phyloP scores from a whole-genome alignment of 2,888 invertebrate species.

The Argynnis bischoffii region DNA sequence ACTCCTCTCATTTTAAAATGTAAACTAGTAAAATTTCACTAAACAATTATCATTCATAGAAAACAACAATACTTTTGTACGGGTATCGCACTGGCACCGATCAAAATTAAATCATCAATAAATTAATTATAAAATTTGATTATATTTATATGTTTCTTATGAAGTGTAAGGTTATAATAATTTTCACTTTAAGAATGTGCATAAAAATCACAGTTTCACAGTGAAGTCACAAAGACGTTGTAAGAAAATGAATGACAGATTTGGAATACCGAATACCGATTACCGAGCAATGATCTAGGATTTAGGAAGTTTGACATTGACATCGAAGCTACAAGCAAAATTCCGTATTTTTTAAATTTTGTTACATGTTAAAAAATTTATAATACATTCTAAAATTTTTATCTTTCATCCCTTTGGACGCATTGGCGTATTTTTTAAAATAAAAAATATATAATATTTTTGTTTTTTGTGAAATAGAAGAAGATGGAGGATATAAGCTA shows the following conservation, averaged over 20 bases:
- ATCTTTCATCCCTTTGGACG: too few relatives aligned
- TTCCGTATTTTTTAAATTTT: background rate
- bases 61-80: constrained; percentile 29
- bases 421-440: background rate
- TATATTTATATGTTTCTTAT: background rate
- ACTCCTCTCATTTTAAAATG: constrained; percentile 66
- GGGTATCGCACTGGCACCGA: constrained; percentile 53
- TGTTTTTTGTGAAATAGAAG: background rate
- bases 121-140: constrained; percentile 1
- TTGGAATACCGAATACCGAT: too few relatives aligned
- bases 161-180: background rate
- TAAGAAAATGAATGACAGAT: constrained; percentile 28
- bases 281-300: constrained; percentile 4
- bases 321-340: background rate
- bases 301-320: constrained; percentile 18
- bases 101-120: background rate
- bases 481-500: background rate
- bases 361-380: too few relatives aligned
- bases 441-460: background rate
- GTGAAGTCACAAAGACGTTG: constrained; percentile 46
- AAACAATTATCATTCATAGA: constrained; percentile 38
- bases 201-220: constrained; percentile 53
- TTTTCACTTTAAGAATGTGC: constrained; percentile 38
- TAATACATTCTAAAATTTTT: too few relatives aligned
- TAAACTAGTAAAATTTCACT: constrained; percentile 45